Evolutionary conservation across 1,140 invertebrate species (phyloP).

Genomic region (Centruroides vittatus): DNA sequence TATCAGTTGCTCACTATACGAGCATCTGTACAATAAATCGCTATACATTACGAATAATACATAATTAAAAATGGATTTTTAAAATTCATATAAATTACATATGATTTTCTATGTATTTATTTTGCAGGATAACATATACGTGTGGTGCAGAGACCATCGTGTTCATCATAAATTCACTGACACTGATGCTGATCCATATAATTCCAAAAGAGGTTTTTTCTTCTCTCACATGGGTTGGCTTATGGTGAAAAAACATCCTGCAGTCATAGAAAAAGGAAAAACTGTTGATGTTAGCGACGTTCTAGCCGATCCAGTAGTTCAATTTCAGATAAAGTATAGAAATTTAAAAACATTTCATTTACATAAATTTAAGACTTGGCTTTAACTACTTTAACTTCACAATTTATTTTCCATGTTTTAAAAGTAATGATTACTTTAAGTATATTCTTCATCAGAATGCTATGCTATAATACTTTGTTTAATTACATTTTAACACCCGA

Average conservation of each 20-base stretch:
- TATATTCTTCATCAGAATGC: no score
- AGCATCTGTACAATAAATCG: no score
- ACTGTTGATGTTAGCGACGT: constrained; percentile 5
- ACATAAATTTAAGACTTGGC: not conserved
- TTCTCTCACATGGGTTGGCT: constrained; percentile 71
- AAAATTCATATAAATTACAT: no score
- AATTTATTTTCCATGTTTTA: not conserved
- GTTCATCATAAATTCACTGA: constrained; percentile 72
- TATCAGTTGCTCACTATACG: no score
- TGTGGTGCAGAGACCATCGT: constrained; percentile 46
- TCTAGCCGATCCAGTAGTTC: constrained; percentile 10
- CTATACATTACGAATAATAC: no score
- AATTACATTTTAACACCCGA: no score
- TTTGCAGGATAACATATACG: constrained; percentile 13
- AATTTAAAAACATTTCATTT: not conserved
- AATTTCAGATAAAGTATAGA: constrained; percentile 7
- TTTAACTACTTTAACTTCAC: not conserved
- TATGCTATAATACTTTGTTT: no score
- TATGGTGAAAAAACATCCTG: constrained; percentile 57
- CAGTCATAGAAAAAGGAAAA: constrained; percentile 26
- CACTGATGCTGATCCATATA: constrained; percentile 67
- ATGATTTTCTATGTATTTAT: not conserved
- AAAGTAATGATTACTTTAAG: not conserved
- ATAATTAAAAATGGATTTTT: no score
- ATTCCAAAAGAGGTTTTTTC: constrained; percentile 60